These are phyloP conservation scores for Podarcis lilfordi DNA, from an alignment of 2,797 vertebrate species.

Conservation along the genomic window DNA sequence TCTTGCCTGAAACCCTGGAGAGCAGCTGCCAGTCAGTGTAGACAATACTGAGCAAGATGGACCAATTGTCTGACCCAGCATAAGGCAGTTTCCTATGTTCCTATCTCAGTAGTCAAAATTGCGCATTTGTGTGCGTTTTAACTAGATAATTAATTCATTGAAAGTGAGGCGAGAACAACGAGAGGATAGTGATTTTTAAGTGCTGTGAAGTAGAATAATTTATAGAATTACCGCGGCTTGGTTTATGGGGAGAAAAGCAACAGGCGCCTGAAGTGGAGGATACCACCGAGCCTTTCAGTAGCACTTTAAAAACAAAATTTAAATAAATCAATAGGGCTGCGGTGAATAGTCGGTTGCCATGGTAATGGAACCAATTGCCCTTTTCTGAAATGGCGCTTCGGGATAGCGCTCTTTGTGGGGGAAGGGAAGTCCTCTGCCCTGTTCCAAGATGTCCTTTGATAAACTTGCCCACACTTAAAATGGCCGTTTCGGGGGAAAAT, in stretches of 20 bases:
- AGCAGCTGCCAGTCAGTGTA: too few species aligned
- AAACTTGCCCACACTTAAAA: not conserved
- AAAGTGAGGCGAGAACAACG: not conserved
- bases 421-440: not conserved
- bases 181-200: too few species aligned
- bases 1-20: too few species aligned
- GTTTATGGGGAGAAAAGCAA: not conserved
- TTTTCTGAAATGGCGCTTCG: slow-evolving; percentile 10
- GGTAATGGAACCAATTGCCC: slow-evolving; percentile 7
- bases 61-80: too few species aligned
- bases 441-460: not conserved
- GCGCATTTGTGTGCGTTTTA: not conserved
- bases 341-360: slow-evolving; percentile 1
- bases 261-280: not conserved
- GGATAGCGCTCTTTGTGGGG: not conserved
- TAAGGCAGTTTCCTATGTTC: too few species aligned
- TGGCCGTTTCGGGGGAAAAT: not conserved
- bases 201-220: not conserved
- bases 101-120: not conserved
- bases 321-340: not conserved
- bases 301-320: not conserved
- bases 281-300: not conserved
- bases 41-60: too few species aligned
- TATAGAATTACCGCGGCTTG: not conserved
- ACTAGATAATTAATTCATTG: not conserved